Base-by-base conservation (phyloP, 2,888 invertebrate species). In the Acanthosepion esculentum region DNA sequence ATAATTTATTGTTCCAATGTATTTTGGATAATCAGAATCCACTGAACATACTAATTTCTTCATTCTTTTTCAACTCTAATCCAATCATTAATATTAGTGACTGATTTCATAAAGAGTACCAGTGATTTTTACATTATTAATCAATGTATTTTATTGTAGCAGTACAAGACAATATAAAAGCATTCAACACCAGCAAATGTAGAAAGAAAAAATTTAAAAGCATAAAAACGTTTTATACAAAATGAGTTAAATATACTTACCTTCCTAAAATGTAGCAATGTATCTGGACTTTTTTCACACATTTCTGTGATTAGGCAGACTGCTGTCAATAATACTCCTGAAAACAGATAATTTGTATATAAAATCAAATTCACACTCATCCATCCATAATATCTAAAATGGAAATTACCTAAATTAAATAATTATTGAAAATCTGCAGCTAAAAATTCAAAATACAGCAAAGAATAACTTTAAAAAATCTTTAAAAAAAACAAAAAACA, bases 281-380 rank as follows among this genome's bases (percentile, higher is more conserved):
- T 99, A 97, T 99, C 99, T 23, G 99, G 98, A 97, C 99, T 99
- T 97, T 99, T 98, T 97, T 99, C 99, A 97, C 99, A 99, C 99
- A 99, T 99, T 98, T 99, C 99, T 50, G 99, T 99, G 96, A 99
- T 99, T 95, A 99, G 98, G 95, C 99, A 99, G 93, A 99, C 99
- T 59, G 99, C 99, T 94, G 99, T 99, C 97, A 99, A 99, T 96
- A 99, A 98, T 94, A 99, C 99, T 97, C 99, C 99, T 98, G 98
- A 94, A 96, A 95, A 48, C 20, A 92, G 18, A 92, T 48, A 92
- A 48, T 20, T 48, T 78, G 8, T n/a, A 78, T 78, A n/a, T n/a
- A 78, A 78, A 78, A 78, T 78, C 78, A 78, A 78, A 78, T 78
- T 78, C 78, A n/a, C n/a, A 12, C n/a, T n/a, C 78, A n/a, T 29